Evolutionary conservation across 2,888 invertebrate genomes (phyloP), one percentile per base, ranked within the genome.

Genomic region (Adelognathus sp.): DNA sequence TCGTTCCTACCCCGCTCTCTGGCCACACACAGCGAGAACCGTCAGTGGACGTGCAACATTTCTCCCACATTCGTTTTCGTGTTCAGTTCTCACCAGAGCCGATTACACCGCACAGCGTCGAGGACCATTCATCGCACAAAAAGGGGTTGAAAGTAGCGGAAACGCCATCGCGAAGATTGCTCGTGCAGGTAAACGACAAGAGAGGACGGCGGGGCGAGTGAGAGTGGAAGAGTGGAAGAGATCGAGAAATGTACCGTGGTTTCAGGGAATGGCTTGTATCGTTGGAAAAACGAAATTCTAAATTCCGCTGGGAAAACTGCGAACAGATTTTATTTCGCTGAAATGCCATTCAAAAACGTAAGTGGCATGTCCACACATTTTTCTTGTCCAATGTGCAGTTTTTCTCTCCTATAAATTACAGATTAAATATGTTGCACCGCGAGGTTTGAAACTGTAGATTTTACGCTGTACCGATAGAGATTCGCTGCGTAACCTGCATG

Each of bases 121-220:
- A 79, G 73, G 79, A 46, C 70, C 82, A 86, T 87, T 86, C 84
- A 83, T 86, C 84, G 79, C 76, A 58, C 80, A 61, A 79, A 83
- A 86, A 36, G 36, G 76, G 84, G 82, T 78, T 77, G 81, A 83
- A 86, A 87, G 84, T 82, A 83, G 77, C 81, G 83, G 82, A 85
- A 84, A 83, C 80, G 73, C 63, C 77, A 81, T 85, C 83, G 66
- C 78, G 72, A 11, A 76, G 84, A 86, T 83, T 79, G 76, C 80
- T 74, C 76, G 36, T 24, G 46, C 77, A 63, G 39, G 72, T 73
- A 67, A 63, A 63, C 77, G 67, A 67, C 61, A 61, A 50, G 44
- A 58, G 58, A 21, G 50, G n/a, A n/a, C n/a, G n/a, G n/a, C n/a
- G n/a, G n/a, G n/a, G 54, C 50, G 24, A 27, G 39, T 61, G 36